These are phyloP conservation scores for Eurytoma adleriae DNA, from an alignment of 2,888 invertebrate species.

Conservation along the genomic window DNA sequence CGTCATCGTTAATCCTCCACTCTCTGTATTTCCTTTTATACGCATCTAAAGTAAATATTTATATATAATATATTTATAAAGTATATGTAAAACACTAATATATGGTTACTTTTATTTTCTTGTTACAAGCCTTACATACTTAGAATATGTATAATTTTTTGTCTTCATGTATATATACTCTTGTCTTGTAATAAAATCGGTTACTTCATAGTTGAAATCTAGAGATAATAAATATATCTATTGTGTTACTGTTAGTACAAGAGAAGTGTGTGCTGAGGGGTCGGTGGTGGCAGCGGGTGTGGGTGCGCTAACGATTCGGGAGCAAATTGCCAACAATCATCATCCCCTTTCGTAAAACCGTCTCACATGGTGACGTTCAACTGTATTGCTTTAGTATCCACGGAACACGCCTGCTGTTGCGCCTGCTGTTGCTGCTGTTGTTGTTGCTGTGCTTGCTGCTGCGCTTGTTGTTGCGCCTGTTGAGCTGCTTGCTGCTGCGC, in stretches of 20 bases:
- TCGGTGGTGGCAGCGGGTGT: conserved; percentile 70
- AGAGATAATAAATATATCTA: conserved; percentile 75
- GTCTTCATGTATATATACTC: conserved; percentile 71
- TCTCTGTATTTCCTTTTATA: conserved; percentile 64
- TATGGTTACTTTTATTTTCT: conserved; percentile 75
- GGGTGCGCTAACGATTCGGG: conserved; percentile 68
- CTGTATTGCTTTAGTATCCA: conserved; percentile 75
- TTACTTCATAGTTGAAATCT: conserved; percentile 73
- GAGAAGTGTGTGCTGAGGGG: conserved; percentile 76
- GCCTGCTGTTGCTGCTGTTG: conserved; percentile 72
- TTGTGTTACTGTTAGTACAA: conserved; percentile 75
- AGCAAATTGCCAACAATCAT: conserved; percentile 56
- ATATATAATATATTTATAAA: conserved; percentile 71
- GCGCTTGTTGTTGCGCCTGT: conserved; percentile 64
- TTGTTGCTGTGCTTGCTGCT: conserved; percentile 71
- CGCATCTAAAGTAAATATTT: conserved; percentile 72
- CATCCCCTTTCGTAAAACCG: conserved; percentile 63
- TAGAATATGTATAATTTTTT: conserved; percentile 75
- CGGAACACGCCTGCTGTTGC: conserved; percentile 71
- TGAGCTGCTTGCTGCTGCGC: conserved; percentile 71
- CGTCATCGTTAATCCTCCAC: conserved; percentile 55
- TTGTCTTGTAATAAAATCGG: conserved; percentile 76
- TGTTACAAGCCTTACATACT: conserved; percentile 76
- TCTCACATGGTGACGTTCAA: conserved; percentile 76
- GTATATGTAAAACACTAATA: conserved; percentile 76